These are phyloP conservation scores for Brachionus rotundiformis DNA, from an alignment of 1,140 invertebrate genomes.

Conservation along the genomic window DNA sequence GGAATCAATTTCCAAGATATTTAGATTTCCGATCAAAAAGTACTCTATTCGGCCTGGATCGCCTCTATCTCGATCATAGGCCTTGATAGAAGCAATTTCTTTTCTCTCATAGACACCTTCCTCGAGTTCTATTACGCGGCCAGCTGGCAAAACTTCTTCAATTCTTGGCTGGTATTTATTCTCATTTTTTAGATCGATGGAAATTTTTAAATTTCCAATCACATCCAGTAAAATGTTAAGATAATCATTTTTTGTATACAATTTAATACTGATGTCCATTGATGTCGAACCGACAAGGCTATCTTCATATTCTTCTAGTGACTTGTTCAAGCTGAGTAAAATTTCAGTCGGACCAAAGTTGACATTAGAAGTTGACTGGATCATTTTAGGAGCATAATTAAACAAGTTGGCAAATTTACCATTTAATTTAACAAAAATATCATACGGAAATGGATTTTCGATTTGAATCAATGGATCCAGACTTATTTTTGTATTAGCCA, in stretches of 20 bases:
- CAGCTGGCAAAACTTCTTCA: background rate
- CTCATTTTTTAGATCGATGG: slow-evolving; percentile 25
- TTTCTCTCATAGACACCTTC: slow-evolving; percentile 24
- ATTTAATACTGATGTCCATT: background rate
- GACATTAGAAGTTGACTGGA: slow-evolving; percentile 5
- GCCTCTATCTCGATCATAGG: slow-evolving; percentile 14
- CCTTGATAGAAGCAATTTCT: slow-evolving; percentile 19
- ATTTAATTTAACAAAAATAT: slow-evolving; percentile 2
- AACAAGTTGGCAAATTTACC: background rate
- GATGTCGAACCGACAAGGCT: background rate
- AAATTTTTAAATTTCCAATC: slow-evolving; percentile 40
- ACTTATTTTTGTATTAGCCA: slow-evolving; percentile 8
- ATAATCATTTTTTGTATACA: slow-evolving; percentile 28
- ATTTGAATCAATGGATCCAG: slow-evolving; percentile 28
- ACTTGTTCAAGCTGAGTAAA: background rate
- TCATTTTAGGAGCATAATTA: background rate
- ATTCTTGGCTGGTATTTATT: slow-evolving; percentile 49
- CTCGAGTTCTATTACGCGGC: background rate
- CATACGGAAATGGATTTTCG: slow-evolving; percentile 37
- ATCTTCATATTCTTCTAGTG: background rate
- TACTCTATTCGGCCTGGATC: slow-evolving; percentile 34
- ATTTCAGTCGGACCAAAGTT: slow-evolving; percentile 44
- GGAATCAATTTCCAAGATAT: slow-evolving; percentile 14
- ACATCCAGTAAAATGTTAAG: slow-evolving; percentile 17
- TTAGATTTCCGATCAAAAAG: slow-evolving; percentile 24